Evolutionary conservation across 2,797 vertebrate species (phyloP).

Genomic region (Odontamblyopus rebecca): DNA sequence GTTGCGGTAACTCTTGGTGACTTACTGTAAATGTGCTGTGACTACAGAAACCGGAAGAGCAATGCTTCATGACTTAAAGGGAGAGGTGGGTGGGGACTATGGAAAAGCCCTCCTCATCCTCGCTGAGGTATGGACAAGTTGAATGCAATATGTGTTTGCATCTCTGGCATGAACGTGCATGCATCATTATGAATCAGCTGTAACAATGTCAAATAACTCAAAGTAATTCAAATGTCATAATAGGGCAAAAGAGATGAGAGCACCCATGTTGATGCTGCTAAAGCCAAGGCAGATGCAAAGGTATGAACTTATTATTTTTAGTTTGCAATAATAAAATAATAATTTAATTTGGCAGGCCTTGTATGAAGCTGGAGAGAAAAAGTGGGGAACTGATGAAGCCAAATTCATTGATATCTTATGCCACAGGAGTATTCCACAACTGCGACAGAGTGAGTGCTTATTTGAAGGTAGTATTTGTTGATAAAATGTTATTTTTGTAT

Average conservation of each 20-base stretch:
- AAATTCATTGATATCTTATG: slow-evolving; percentile 85
- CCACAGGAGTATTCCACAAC: slow-evolving; percentile 81
- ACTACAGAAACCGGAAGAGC: slow-evolving; percentile 78
- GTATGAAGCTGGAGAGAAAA: slow-evolving; percentile 88
- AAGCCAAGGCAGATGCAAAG: slow-evolving; percentile 84
- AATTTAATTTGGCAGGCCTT: slow-evolving; percentile 62
- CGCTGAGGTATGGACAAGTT: slow-evolving; percentile 74
- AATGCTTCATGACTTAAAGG: slow-evolving; percentile 79
- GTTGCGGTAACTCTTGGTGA: too few species aligned
- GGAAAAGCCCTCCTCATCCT: slow-evolving; percentile 81
- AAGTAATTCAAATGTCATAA: slow-evolving; percentile 2
- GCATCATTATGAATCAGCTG: neutral
- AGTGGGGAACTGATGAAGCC: slow-evolving; percentile 83
- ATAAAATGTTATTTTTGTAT: neutral
- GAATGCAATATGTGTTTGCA: neutral
- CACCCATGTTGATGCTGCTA: slow-evolving; percentile 71
- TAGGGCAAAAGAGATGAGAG: slow-evolving; percentile 84
- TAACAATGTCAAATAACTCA: neutral
- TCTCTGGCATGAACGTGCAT: neutral
- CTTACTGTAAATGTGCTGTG: slow-evolving; percentile 4
- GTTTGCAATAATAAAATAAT: neutral
- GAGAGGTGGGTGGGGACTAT: slow-evolving; percentile 85
- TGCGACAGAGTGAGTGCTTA: slow-evolving; percentile 76
- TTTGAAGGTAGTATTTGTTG: neutral
- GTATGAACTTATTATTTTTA: slow-evolving; percentile 44